A percentile compares a stretch with the other conserved stretches of the same genome.
Conservation (phyloP, 2,888 invertebrate genomes). For the Dryadula phaetusa region DNA sequence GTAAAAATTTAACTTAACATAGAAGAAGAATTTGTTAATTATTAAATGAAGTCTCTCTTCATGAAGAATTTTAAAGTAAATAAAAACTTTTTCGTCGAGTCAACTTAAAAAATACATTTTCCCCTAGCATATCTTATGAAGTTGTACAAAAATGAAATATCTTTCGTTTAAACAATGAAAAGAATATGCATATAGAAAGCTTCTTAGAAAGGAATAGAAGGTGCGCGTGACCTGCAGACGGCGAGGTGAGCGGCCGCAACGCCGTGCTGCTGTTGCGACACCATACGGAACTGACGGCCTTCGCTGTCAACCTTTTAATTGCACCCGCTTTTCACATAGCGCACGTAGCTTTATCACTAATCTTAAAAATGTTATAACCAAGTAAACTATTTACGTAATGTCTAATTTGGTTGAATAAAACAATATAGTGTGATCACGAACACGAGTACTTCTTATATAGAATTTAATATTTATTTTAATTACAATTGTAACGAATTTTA, state of each 20-base stretch:
- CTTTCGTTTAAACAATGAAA: slow-evolving; percentile 25
- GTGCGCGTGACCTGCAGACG: slow-evolving; percentile 76
- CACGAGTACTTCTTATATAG: too few relatives aligned
- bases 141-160: slow-evolving; percentile 12
- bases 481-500: too few relatives aligned
- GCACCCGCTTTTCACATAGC: slow-evolving; percentile 56
- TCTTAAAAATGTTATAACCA: neutral
- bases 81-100: neutral
- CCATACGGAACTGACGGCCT: slow-evolving; percentile 76
- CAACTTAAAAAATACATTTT: neutral
- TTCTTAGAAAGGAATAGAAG: slow-evolving; percentile 83
- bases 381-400: neutral
- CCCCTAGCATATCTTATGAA: neutral
- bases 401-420: neutral
- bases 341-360: slow-evolving; percentile 52
- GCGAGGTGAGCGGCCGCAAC: slow-evolving; percentile 59
- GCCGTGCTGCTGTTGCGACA: slow-evolving; percentile 64
- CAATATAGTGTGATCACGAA: neutral
- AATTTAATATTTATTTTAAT: too few relatives aligned
- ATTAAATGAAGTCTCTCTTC: too few relatives aligned
- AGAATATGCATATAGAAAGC: slow-evolving; percentile 69
- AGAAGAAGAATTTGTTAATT: too few relatives aligned
- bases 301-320: slow-evolving; percentile 80
- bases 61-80: neutral
- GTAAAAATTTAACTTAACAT: too few relatives aligned